Evolutionary conservation across 1,140 invertebrate genomes (phyloP), one percentile per base, ranked within the genome.

Genomic region (Caenorhabditis inopinata): DNA sequence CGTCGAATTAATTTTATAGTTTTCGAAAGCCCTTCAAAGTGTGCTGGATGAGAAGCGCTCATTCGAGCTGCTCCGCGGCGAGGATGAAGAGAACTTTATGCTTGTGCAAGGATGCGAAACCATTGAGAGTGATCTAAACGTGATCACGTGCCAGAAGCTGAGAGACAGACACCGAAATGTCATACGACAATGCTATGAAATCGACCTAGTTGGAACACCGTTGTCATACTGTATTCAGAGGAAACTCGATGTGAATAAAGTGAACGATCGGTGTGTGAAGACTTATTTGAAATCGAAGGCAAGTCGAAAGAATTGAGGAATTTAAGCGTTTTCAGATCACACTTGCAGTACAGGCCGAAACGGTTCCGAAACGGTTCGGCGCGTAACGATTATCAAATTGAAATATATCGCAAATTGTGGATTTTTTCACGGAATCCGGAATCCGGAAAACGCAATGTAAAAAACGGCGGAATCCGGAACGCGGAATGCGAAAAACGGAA

Each of bases 11-110:
- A n/a, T n/a, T n/a, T n/a, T n/a, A n/a, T n/a, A 68, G 58, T 68
- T 68, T n/a, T 68, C 58, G 16, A 32, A 38, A 38, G 58, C 58
- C 11, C 14, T 68, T 42, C 58, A 68, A 38, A 38, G 23, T 21
- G 58, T 68, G 4, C 58, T 68, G 3, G 58, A 68, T 18, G 58
- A 68, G n/a, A 38, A 68, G n/a, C 35, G 21, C 16, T 38, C 58
- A 9, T 68, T 68, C 12, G 58, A 68, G 38, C 18, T 68, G 58
- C 32, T 68, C n/a, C 14, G 58, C 4, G 58, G 58, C 6, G 58
- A 68, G 12, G 58, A 68, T 21, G 58, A 68, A 2, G 58, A 68
- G n/a, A 68, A 38, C n/a, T 68, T 68, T 12, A 68, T 68, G n/a
- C 38, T 42, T 38, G 58, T 68, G 7, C 58, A 68, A 21, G 58